These are phyloP conservation scores for Tetanocera ferruginea DNA, from an alignment of 2,888 invertebrate species.

Conservation along the genomic window DNA sequence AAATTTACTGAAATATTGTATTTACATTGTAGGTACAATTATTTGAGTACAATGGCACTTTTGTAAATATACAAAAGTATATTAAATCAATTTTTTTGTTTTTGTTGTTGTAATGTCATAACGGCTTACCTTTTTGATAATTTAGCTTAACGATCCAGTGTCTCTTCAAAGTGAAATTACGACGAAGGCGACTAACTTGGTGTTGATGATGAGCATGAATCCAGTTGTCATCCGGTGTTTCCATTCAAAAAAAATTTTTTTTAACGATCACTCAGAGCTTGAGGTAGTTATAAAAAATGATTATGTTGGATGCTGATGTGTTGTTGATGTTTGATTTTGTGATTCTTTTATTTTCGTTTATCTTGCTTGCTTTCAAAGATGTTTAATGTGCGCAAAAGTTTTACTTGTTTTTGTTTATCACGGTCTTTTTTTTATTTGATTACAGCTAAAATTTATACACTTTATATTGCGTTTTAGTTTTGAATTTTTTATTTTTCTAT, in stretches of 20 bases:
- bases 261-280: constrained; percentile 1
- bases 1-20: no score
- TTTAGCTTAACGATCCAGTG: constrained; percentile 47
- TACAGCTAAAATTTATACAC: no score
- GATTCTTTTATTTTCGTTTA: background rate
- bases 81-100: background rate
- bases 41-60: no score
- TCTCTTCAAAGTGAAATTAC: constrained; percentile 27
- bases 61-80: no score
- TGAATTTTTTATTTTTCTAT: background rate
- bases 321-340: background rate
- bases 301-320: background rate
- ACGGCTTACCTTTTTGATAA: constrained; percentile 46
- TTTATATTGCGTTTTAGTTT: no score
- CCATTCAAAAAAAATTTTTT: constrained; percentile 61
- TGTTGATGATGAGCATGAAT: constrained; percentile 41
- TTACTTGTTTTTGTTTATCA: no score
- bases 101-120: background rate
- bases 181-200: constrained; percentile 22
- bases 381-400: background rate
- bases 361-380: background rate
- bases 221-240: constrained; percentile 55
- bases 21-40: no score
- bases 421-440: no score
- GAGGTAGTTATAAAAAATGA: background rate